Evolutionary conservation across 1,140 invertebrate genomes (phyloP).

Genomic region (Kradibia gibbosae): DNA sequence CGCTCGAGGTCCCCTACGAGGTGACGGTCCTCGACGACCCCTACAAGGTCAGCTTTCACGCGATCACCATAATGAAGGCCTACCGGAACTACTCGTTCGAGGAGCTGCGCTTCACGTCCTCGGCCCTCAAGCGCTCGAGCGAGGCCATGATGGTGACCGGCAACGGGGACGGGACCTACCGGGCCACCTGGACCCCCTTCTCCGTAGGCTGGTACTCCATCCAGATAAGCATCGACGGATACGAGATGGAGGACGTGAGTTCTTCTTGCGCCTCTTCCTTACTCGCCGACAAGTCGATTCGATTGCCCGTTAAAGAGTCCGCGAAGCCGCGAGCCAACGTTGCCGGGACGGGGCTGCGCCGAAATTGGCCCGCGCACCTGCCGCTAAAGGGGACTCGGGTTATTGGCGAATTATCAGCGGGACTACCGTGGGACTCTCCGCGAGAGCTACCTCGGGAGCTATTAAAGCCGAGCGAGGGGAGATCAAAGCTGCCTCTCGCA

Average conservation of each 20-base stretch:
- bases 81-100: conserved; percentile 98
- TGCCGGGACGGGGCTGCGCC: too few relatives aligned
- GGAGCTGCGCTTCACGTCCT: conserved; percentile 89
- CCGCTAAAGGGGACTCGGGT: too few relatives aligned
- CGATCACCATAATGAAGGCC: conserved; percentile 94
- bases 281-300: too few relatives aligned
- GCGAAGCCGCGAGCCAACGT: too few relatives aligned
- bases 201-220: conserved; percentile 92
- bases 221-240: conserved; percentile 90
- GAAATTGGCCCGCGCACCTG: too few relatives aligned
- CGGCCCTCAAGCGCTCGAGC: conserved; percentile 80
- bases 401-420: too few relatives aligned
- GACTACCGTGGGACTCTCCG: too few relatives aligned
- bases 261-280: neutral
- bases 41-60: conserved; percentile 94
- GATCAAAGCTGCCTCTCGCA: too few relatives aligned
- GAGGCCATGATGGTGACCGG: conserved; percentile 89
- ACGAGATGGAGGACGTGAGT: conserved; percentile 84
- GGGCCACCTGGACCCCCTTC: conserved; percentile 93
- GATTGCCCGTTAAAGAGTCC: too few relatives aligned
- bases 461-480: too few relatives aligned
- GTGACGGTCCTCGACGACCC: conserved; percentile 88
- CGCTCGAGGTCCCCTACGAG: conserved; percentile 87
- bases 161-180: conserved; percentile 90
- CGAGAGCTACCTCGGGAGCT: too few relatives aligned